Conservation (phyloP, 2,113 vertebrate genomes). For the Leucosticte australis region DNA sequence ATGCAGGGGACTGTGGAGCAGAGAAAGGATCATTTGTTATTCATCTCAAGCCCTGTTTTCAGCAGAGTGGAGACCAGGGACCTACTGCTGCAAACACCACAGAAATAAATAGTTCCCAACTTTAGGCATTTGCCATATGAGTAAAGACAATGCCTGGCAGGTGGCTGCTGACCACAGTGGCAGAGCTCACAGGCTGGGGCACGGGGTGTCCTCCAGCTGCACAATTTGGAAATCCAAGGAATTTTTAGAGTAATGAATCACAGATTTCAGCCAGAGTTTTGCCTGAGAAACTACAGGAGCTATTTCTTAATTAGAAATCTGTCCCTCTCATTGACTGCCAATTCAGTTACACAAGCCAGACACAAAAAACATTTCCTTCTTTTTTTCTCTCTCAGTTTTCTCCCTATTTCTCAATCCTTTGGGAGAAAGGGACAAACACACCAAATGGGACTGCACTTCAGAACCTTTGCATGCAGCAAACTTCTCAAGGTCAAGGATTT, state of each 20-base stretch:
- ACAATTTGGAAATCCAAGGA: constrained; percentile 7
- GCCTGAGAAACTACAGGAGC: constrained; percentile 29
- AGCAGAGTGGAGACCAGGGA: background rate
- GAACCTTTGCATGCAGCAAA: background rate
- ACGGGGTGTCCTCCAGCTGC: background rate
- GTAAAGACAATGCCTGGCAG: constrained; percentile 1
- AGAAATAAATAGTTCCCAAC: background rate
- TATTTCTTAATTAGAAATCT: constrained; percentile 40
- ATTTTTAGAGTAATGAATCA: constrained; percentile 35
- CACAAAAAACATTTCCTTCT: background rate
- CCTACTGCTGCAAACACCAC: background rate
- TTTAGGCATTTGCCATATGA: background rate
- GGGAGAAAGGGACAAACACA: background rate
- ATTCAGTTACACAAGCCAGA: constrained; percentile 24
- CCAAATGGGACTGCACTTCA: background rate
- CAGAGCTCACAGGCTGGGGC: background rate
- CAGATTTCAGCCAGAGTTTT: constrained; percentile 22
- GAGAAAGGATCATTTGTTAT: background rate
- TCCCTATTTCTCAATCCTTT: background rate
- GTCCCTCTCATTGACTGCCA: constrained; percentile 28
- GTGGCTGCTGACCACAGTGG: background rate
- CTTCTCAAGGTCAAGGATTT: background rate
- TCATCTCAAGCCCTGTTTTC: background rate
- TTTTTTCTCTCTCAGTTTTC: background rate
- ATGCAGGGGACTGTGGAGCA: background rate